phyloP scores from a whole-genome alignment of 2,888 invertebrate genomes.

The Microctonus hyperodae region DNA sequence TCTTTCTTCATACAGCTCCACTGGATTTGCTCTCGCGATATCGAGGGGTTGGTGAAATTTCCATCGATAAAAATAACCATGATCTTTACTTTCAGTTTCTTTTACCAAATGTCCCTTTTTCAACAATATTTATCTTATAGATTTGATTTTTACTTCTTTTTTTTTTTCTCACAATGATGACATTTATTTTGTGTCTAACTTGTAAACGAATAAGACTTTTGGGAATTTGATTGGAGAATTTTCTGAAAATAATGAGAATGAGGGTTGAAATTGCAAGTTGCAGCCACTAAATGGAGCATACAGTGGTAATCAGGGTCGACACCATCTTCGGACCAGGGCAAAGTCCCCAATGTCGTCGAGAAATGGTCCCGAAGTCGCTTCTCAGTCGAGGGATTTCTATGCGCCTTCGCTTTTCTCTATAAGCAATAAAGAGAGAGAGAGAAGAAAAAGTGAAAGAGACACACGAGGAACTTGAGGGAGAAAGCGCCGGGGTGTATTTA shows the following conservation, averaged over 20 bases:
- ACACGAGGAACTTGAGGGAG: constrained; percentile 40
- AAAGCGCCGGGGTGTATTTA: constrained; percentile 57
- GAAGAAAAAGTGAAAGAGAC: constrained; percentile 24
- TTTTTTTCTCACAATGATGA: not conserved
- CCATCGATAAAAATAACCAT: constrained; percentile 51
- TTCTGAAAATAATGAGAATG: not conserved
- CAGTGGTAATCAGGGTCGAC: constrained; percentile 30
- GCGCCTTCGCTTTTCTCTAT: constrained; percentile 20
- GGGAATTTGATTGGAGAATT: not conserved
- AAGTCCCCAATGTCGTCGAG: constrained; percentile 27
- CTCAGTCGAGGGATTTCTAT: constrained; percentile 27
- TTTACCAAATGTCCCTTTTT: constrained; percentile 29
- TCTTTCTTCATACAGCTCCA: constrained; percentile 12
- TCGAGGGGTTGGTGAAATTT: constrained; percentile 35
- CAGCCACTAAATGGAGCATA: constrained; percentile 27
- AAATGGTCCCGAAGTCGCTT: constrained; percentile 22
- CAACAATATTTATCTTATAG: not conserved
- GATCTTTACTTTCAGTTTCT: constrained; percentile 49
- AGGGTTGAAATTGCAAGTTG: constrained; percentile 5
- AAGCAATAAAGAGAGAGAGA: constrained; percentile 28
- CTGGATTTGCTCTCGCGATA: constrained; percentile 25
- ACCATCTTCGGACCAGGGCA: constrained; percentile 17
- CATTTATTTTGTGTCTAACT: not conserved
- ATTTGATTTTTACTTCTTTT: not conserved
- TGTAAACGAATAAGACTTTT: not conserved